Evolutionary conservation across 2,888 invertebrate species (phyloP).

Genomic region (Trilocha varians): DNA sequence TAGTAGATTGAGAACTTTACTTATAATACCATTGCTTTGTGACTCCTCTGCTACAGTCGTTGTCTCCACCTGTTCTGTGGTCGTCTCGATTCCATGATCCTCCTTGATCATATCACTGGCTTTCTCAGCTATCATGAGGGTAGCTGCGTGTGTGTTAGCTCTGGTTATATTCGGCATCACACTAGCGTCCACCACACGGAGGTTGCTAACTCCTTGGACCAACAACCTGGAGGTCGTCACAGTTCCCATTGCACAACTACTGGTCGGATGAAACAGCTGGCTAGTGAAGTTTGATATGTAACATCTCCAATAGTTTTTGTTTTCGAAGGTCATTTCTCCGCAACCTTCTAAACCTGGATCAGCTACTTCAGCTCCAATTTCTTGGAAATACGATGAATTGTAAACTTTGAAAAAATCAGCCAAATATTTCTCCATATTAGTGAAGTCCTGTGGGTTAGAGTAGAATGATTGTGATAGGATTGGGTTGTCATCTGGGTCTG

Average conservation of each 20-base stretch:
- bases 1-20: conserved; percentile 1
- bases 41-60: not conserved
- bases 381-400: conserved; percentile 10
- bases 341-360: conserved; percentile 7
- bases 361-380: conserved; percentile 8
- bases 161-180: too few species aligned
- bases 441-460: not conserved
- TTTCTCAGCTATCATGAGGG: too few species aligned
- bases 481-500: not conserved
- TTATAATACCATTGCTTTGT: not conserved
- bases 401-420: conserved; percentile 14
- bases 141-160: too few species aligned
- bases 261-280: conserved; percentile 21
- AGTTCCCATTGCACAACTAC: conserved; percentile 18
- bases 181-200: conserved; percentile 15
- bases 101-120: too few species aligned
- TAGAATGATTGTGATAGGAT: not conserved
- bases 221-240: conserved; percentile 14
- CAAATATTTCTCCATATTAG: conserved; percentile 20
- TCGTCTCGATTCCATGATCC: not conserved
- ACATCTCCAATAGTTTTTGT: conserved; percentile 17
- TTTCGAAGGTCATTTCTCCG: conserved; percentile 1
- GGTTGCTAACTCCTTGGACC: conserved; percentile 10
- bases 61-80: not conserved
- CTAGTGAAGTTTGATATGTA: conserved; percentile 15